Conservation (phyloP, 2,797 vertebrate species). For the Sternotherus odoratus region DNA sequence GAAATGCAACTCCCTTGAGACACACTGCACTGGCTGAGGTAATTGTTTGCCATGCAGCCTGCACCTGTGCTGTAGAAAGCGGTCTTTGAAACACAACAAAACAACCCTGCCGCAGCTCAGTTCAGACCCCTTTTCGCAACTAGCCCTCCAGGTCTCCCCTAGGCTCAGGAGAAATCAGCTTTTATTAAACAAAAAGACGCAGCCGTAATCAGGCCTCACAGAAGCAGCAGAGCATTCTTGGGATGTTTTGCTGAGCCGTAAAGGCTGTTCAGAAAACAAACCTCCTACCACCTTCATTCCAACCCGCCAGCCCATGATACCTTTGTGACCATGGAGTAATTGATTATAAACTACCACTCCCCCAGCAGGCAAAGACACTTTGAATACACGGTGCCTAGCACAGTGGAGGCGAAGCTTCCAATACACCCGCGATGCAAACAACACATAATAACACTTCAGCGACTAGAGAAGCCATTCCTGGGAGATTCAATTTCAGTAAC, state of each 20-base stretch:
- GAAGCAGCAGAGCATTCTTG: rapidly evolving
- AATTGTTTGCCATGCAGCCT: rapidly evolving
- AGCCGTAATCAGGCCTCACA: not conserved
- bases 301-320: not conserved
- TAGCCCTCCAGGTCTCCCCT: not conserved
- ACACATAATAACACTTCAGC: not conserved
- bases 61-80: rapidly evolving
- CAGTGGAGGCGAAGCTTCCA: not conserved
- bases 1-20: not conserved
- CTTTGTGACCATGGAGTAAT: not conserved
- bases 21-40: not conserved
- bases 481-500: not conserved
- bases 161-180: not conserved
- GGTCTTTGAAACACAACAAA: not conserved
- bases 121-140: not conserved
- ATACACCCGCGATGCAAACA: not conserved
- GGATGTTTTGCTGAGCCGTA: not conserved
- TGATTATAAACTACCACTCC: not conserved
- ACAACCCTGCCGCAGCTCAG: rapidly evolving
- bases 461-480: not conserved
- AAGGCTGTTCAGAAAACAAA: not conserved
- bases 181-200: not conserved
- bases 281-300: not conserved
- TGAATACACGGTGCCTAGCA: not conserved
- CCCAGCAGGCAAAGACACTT: not conserved